phyloP scores from a whole-genome alignment of 2,113 vertebrate genomes.

The Perca flavescens region DNA sequence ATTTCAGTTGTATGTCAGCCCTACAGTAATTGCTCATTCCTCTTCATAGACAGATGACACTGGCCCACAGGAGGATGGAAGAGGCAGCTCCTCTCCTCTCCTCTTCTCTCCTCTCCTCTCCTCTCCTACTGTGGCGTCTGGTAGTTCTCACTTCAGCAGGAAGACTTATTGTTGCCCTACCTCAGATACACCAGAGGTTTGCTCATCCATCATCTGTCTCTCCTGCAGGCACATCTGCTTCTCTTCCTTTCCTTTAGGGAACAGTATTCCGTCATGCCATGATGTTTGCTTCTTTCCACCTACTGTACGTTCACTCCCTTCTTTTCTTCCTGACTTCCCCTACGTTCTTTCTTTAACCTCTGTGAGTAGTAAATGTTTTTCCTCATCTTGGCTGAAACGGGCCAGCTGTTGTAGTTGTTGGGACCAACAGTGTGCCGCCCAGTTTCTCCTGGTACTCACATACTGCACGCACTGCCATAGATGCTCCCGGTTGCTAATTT shows the following conservation, averaged over 20 bases:
- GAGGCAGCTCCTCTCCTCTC: slow-evolving; percentile 36
- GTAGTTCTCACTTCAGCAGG: slow-evolving; percentile 54
- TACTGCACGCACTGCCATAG: background rate
- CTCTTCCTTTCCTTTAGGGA: slow-evolving; percentile 9
- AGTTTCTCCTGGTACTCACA: slow-evolving; percentile 1
- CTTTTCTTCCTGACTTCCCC: slow-evolving; percentile 21
- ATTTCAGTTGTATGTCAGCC: slow-evolving; percentile 1
- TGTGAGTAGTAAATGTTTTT: slow-evolving; percentile 33
- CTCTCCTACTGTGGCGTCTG: slow-evolving; percentile 45
- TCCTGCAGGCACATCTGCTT: slow-evolving; percentile 26
- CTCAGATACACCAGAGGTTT: slow-evolving; percentile 33
- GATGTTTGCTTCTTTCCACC: slow-evolving; percentile 42
- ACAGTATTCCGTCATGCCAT: slow-evolving; percentile 29
- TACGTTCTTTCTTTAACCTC: slow-evolving; percentile 16
- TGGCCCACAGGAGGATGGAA: slow-evolving; percentile 11
- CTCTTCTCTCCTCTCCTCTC: slow-evolving; percentile 25
- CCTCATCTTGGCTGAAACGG: slow-evolving; percentile 33
- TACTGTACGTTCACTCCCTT: slow-evolving; percentile 38
- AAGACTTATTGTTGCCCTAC: slow-evolving; percentile 32
- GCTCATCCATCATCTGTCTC: slow-evolving; percentile 30
- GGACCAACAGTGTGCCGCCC: background rate
- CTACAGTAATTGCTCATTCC: slow-evolving; percentile 9
- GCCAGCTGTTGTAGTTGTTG: slow-evolving; percentile 52
- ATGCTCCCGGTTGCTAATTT: slow-evolving; percentile 4
- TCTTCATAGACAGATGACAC: slow-evolving; percentile 26